Evolutionary conservation across 35 echinoderm and acorn worm genomes (phyloP), one percentile per base, ranked within the genome.

Genomic region (Hemicentrotus pulcherrimus): DNA sequence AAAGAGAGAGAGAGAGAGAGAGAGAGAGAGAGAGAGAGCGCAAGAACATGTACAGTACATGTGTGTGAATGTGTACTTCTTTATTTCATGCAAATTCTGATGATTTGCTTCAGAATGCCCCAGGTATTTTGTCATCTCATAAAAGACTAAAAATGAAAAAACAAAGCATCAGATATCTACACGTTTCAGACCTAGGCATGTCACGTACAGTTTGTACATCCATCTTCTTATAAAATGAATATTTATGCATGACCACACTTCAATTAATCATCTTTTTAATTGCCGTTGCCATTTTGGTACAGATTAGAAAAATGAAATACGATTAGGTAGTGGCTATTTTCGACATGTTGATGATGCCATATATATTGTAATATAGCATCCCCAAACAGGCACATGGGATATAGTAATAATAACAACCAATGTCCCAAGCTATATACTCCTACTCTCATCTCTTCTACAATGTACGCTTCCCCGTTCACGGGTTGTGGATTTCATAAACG

Each of bases 401-500:
- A 78, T 78, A 78, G 24, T 78, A 78, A 78, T 78, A 78, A 78
- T 78, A 78, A 78, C 24, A 78, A 78, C 65, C 65, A 22, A n/a
- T 78, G 19, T 78, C 65, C 65, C 65, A n/a, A 18, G 65, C 22
- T 78, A 24, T 78, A 78, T 78, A 78, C 65, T 71, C 61, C 61
- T 78, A 78, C 65, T 78, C 65, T n/a, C 65, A 78, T 78, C 19
- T 78, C 19, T 78, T 78, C 65, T 78, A n/a, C 65, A n/a, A 78
- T 78, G 65, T 78, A 78, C 24, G 28, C 28, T 78, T 78, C 65
- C 65, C 24, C 65, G 65, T 28, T 78, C 65, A 78, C 65, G 65
- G 19, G 19, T 78, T 78, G 65, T 78, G 65, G 65, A 78, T 90
- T 90, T 47, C 32, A 90, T 90, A 90, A 90, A 33, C 88, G 46